These are phyloP conservation scores for Coleophora deauratella DNA, from an alignment of 2,888 invertebrate genomes.

Conservation along the genomic window DNA sequence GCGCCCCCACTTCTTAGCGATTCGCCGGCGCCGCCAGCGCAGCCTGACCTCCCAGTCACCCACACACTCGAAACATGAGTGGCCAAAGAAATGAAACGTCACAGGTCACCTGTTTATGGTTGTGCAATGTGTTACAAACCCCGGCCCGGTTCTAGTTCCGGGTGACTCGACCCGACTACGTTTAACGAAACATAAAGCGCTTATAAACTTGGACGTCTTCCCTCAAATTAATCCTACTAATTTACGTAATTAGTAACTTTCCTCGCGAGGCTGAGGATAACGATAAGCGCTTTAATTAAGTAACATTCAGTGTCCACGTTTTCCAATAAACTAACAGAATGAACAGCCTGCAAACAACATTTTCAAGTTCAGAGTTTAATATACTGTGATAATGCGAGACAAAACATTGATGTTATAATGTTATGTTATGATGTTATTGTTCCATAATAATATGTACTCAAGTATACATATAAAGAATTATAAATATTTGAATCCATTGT, in stretches of 20 bases:
- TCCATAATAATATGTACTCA: too few species aligned
- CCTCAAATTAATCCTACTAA: conserved; percentile 31
- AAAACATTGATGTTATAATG: too few species aligned
- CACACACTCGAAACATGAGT: conserved; percentile 17
- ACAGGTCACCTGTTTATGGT: conserved; percentile 24
- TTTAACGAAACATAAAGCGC: conserved; percentile 24
- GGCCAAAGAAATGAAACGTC: conserved; percentile 16
- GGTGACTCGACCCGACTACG: conserved; percentile 13
- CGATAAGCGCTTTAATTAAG: conserved; percentile 19
- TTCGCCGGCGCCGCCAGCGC: conserved; percentile 22
- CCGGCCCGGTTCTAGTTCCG: conserved; percentile 23
- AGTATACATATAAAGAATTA: too few species aligned
- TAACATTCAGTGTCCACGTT: too few species aligned
- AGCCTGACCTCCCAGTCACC: conserved; percentile 27
- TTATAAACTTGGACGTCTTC: conserved; percentile 33
- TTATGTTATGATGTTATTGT: too few species aligned
- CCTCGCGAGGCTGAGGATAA: conserved; percentile 20
- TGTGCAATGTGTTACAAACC: conserved; percentile 14
- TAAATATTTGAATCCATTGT: too few species aligned
- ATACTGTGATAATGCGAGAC: too few species aligned
- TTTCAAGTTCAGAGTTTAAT: too few species aligned
- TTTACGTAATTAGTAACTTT: conserved; percentile 28
- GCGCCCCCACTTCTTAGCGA: conserved; percentile 31
- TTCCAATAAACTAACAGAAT: too few species aligned
- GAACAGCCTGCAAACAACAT: too few species aligned